phyloP scores from a whole-genome alignment of 2,888 invertebrate genomes.

The Drosophila macrospina region DNA sequence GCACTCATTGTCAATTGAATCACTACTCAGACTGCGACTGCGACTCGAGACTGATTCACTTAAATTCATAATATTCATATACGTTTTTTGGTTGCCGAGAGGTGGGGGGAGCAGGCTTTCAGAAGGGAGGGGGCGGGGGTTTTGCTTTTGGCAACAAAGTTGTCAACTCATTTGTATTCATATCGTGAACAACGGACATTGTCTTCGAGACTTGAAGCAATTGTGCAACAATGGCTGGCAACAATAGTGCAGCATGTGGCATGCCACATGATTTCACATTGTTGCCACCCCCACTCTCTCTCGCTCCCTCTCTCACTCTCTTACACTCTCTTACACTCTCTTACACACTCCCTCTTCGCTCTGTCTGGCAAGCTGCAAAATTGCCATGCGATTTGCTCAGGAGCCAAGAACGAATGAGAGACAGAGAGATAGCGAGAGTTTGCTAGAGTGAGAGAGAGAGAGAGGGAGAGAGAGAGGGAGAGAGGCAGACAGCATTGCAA shows the following conservation, averaged over 20 bases:
- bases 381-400: constrained; percentile 19
- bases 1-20: constrained; percentile 34
- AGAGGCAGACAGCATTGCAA: constrained; percentile 13
- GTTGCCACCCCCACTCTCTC: constrained; percentile 11
- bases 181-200: constrained; percentile 44
- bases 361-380: constrained; percentile 10
- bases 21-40: constrained; percentile 5
- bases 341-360: too few relatives aligned
- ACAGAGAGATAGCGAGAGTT: too few relatives aligned
- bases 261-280: constrained; percentile 46
- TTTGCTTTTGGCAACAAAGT: constrained; percentile 24
- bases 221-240: constrained; percentile 48
- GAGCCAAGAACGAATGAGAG: neutral
- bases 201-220: constrained; percentile 46
- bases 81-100: constrained; percentile 6
- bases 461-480: neutral
- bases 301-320: neutral
- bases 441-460: neutral
- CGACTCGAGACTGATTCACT: constrained; percentile 23
- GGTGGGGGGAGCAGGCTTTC: too few relatives aligned
- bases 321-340: neutral
- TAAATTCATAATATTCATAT: constrained; percentile 39
- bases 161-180: constrained; percentile 53
- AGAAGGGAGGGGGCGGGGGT: too few relatives aligned
- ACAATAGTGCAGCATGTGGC: constrained; percentile 30